Conservation (phyloP, 1,140 invertebrate genomes). For the Zaprionus inermis region DNA sequence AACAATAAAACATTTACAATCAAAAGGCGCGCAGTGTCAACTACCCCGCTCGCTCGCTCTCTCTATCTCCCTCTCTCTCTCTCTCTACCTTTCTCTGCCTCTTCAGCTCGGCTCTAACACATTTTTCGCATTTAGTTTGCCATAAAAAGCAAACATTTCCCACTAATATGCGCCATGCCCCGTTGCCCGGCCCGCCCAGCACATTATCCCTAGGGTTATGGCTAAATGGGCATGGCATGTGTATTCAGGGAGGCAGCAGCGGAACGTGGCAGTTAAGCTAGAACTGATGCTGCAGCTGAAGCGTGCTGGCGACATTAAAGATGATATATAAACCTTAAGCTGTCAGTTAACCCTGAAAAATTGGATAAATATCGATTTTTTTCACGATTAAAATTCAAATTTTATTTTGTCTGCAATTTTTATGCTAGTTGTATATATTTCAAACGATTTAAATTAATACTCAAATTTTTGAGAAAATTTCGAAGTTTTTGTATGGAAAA, state of each 20-base stretch:
- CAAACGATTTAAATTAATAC: too few species aligned
- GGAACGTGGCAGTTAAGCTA: too few species aligned
- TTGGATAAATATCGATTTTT: too few species aligned
- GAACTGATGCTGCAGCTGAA: too few species aligned
- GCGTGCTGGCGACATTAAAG: too few species aligned
- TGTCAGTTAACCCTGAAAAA: too few species aligned
- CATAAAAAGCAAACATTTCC: conserved; percentile 60
- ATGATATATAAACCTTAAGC: too few species aligned
- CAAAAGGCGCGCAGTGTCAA: conserved; percentile 53
- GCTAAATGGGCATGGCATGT: conserved; percentile 5
- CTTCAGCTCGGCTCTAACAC: conserved; percentile 37
- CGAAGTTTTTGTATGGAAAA: too few species aligned
- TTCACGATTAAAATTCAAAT: too few species aligned
- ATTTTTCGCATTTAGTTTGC: conserved; percentile 75
- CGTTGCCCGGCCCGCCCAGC: background rate
- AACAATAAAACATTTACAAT: conserved; percentile 74
- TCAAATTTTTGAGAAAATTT: too few species aligned
- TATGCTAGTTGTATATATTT: too few species aligned
- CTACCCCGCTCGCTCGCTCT: background rate
- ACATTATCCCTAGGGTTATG: conserved; percentile 17
- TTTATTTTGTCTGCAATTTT: too few species aligned
- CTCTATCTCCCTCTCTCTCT: background rate
- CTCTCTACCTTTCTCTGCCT: background rate
- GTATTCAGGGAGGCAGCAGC: background rate
- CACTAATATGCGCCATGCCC: conserved; percentile 51